A percentile compares a stretch with the other conserved stretches of the same genome.
phyloP scores from a whole-genome alignment of 2,888 invertebrate species.

The Lepidocyrtoides sp. region DNA sequence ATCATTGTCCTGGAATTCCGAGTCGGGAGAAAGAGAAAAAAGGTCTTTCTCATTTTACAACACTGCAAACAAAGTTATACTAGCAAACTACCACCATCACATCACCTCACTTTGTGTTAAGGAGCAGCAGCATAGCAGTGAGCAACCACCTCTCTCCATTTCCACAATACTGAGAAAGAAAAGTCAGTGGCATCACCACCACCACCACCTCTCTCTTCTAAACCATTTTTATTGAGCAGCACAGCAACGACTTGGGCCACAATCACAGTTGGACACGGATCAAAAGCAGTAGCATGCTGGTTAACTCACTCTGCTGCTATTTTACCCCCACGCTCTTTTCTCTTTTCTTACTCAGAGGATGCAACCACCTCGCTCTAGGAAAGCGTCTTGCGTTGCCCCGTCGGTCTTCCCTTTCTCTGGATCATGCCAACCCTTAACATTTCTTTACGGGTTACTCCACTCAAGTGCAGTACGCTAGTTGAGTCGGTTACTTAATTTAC shows the following conservation, averaged over 20 bases:
- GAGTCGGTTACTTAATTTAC: constrained; percentile 56
- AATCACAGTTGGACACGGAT: constrained; percentile 74
- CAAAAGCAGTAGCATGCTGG: constrained; percentile 42
- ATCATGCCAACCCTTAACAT: constrained; percentile 69
- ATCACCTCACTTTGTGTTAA: too few relatives aligned
- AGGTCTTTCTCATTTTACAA: background rate
- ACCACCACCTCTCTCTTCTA: constrained; percentile 14
- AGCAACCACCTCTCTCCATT: constrained; percentile 15
- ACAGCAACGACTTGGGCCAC: constrained; percentile 44
- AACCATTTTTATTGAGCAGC: constrained; percentile 69
- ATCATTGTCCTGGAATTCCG: constrained; percentile 44
- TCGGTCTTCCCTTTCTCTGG: background rate
- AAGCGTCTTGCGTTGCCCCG: constrained; percentile 56
- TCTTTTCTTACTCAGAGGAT: background rate
- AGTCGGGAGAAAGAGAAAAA: constrained; percentile 31
- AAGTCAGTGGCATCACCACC: constrained; percentile 54
- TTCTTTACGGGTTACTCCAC: background rate
- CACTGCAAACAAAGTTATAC: background rate
- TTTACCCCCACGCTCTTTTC: background rate
- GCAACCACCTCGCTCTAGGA: constrained; percentile 47
- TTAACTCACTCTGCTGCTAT: background rate
- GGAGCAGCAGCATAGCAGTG: background rate
- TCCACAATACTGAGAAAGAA: too few relatives aligned
- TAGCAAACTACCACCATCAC: background rate
- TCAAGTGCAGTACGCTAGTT: background rate